Evolutionary conservation across 2,888 invertebrate genomes (phyloP), one percentile per base, ranked within the genome.

Genomic region (Campoletis raptor): DNA sequence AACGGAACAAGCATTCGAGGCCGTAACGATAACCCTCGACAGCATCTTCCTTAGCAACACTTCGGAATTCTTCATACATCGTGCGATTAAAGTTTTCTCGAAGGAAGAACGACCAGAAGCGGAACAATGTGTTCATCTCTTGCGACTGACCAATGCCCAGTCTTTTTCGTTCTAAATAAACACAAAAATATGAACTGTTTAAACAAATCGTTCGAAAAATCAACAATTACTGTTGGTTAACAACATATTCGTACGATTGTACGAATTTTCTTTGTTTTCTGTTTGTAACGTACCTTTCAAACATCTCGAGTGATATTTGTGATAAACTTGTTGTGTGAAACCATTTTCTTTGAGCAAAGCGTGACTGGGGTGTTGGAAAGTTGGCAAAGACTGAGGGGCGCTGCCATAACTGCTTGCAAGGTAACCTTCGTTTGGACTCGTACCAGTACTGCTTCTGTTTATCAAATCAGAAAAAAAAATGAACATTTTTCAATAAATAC

Each of bases 41-140:
- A 0, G 99, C 98, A 95, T 99, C 99, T 94, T 99, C 99, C 88
- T 97, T 96, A n/a, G 99, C 99, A 86, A 99, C 94, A 36, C 96
- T 95, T 92, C 97, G 97, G 95, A 99, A 99, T 95, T 99, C 99
- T 91, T 97, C 97, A 95, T 99, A 99, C 99, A 99, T 99, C 89
- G 97, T 98, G 91, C 98, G 96, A 95, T 99, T 99, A 95, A 99
- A 99, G 94, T 99, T 99, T 94, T 99, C 99, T 86, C 99, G 95
- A 88, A 99, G 95, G 96, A 99, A 99, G 96, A 99, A 99, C 45
- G 99, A 99, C 99, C 99, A 99, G 95, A 99, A 99, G 87, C 99
- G 96, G 96, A 99, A 99, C 76, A 99, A 95, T 0, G 99, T 99
- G 95, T 99, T 99, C 99, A 99, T 99, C 95, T 99, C 99, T 93